phyloP scores from a whole-genome alignment of 37 sponge, comb jelly and placozoan species.

The Oopsacas minuta region DNA sequence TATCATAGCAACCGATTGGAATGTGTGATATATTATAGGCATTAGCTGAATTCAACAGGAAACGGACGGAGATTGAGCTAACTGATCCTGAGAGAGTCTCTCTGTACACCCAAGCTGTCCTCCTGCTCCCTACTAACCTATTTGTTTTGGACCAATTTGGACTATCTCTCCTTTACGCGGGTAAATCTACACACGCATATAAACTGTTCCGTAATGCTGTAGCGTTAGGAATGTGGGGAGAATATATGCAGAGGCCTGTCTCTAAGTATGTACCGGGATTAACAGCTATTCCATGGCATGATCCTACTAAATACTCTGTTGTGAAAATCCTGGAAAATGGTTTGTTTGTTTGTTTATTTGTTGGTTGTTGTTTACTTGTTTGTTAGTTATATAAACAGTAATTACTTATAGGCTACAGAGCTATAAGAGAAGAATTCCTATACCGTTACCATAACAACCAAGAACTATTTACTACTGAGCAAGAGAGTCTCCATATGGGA shows the following conservation, averaged over 20 bases:
- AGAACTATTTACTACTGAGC: slow-evolving; percentile 57
- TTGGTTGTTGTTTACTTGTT: not conserved
- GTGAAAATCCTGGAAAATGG: slow-evolving; percentile 44
- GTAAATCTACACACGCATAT: slow-evolving; percentile 28
- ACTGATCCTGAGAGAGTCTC: slow-evolving; percentile 45
- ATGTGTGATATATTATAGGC: slow-evolving; percentile 30
- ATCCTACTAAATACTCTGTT: slow-evolving; percentile 53
- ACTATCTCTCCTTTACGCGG: slow-evolving; percentile 41
- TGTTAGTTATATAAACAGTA: not conserved
- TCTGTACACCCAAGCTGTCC: slow-evolving; percentile 53
- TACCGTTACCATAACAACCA: slow-evolving; percentile 28
- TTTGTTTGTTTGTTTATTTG: not conserved
- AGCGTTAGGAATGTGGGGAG: slow-evolving; percentile 59
- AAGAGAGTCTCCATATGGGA: slow-evolving; percentile 73
- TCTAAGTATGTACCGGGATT: slow-evolving; percentile 60
- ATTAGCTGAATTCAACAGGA: slow-evolving; percentile 45
- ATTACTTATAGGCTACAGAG: slow-evolving; percentile 23
- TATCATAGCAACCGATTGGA: not conserved
- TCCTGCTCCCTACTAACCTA: slow-evolving; percentile 67
- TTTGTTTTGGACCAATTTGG: slow-evolving; percentile 81
- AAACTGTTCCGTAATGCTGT: slow-evolving; percentile 65
- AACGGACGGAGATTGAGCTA: slow-evolving; percentile 47
- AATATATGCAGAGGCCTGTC: slow-evolving; percentile 72
- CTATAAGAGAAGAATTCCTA: slow-evolving; percentile 47
- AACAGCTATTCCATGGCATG: slow-evolving; percentile 68